phyloP scores from a whole-genome alignment of 2,113 vertebrate species.

The Lophius piscatorius region DNA sequence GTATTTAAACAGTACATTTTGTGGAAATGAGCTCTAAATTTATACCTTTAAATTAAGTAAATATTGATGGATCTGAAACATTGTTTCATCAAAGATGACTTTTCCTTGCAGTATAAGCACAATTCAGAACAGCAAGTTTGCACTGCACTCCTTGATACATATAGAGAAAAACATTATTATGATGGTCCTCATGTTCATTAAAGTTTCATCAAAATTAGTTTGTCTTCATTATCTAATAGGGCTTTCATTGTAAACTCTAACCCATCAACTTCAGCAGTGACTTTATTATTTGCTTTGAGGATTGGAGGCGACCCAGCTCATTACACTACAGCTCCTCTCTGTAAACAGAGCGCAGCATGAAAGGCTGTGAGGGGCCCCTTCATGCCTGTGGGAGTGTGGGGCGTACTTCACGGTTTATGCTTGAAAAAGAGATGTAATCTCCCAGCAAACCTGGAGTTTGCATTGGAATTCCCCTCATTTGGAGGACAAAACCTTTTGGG shows the following conservation, averaged over 20 bases:
- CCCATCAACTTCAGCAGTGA: slow-evolving; percentile 27
- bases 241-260: background rate
- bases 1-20: no score
- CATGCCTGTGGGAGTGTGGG: slow-evolving; percentile 67
- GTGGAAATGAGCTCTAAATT: no score
- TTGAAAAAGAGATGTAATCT: slow-evolving; percentile 69
- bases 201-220: slow-evolving; percentile 4
- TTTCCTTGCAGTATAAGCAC: slow-evolving; percentile 4
- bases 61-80: background rate
- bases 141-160: background rate
- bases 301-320: slow-evolving; percentile 43
- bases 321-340: slow-evolving; percentile 47
- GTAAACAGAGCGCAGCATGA: slow-evolving; percentile 71
- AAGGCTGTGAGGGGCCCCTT: slow-evolving; percentile 62
- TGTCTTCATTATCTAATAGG: slow-evolving; percentile 6
- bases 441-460: slow-evolving; percentile 65
- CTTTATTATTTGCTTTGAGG: slow-evolving; percentile 40
- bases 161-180: background rate
- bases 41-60: background rate
- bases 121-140: slow-evolving; percentile 8
- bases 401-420: slow-evolving; percentile 66
- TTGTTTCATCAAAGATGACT: slow-evolving; percentile 13
- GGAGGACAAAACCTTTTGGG: background rate
- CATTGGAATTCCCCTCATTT: slow-evolving; percentile 65
- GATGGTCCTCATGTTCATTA: background rate